These are phyloP conservation scores for Zeuzera pyrina DNA, from an alignment of 2,888 invertebrate species.

Conservation along the genomic window DNA sequence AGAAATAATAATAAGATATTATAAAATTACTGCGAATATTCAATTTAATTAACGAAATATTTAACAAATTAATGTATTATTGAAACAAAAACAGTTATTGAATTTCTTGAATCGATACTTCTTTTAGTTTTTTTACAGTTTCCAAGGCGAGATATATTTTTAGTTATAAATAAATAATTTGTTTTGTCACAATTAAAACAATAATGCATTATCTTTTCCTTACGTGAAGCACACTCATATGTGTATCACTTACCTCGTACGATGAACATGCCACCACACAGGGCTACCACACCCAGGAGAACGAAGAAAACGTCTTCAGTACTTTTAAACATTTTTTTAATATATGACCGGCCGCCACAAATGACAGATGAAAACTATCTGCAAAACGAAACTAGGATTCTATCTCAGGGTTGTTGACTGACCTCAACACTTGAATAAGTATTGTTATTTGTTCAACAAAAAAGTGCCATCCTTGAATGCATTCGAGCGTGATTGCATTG, in stretches of 20 bases:
- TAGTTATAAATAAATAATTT: too few relatives aligned
- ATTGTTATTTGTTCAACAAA: constrained; percentile 34
- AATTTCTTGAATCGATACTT: too few relatives aligned
- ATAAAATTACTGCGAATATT: too few relatives aligned
- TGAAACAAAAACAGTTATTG: too few relatives aligned
- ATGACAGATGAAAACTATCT: constrained; percentile 20
- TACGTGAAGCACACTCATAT: too few relatives aligned
- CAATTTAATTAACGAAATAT: too few relatives aligned
- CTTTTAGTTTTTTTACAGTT: too few relatives aligned
- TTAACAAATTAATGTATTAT: too few relatives aligned
- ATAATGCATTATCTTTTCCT: too few relatives aligned
- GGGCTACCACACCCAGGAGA: constrained; percentile 24
- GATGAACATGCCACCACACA: constrained; percentile 33
- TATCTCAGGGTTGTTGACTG: constrained; percentile 24
- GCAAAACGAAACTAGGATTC: constrained; percentile 11
- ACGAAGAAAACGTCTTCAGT: constrained; percentile 20
- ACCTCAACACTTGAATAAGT: constrained; percentile 38
- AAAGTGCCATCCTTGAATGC: constrained; percentile 58
- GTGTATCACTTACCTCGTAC: constrained; percentile 39
- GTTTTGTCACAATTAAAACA: too few relatives aligned
- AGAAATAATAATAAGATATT: too few relatives aligned
- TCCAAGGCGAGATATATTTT: too few relatives aligned
- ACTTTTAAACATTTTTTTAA: constrained; percentile 16
- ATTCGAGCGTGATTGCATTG: constrained; percentile 28
- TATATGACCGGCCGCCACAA: constrained; percentile 18